Percentiles rank a stretch among this genome's conserved stretches.
Evolutionary conservation across 1,140 invertebrate species (phyloP).

Genomic region (Popillia japonica): DNA sequence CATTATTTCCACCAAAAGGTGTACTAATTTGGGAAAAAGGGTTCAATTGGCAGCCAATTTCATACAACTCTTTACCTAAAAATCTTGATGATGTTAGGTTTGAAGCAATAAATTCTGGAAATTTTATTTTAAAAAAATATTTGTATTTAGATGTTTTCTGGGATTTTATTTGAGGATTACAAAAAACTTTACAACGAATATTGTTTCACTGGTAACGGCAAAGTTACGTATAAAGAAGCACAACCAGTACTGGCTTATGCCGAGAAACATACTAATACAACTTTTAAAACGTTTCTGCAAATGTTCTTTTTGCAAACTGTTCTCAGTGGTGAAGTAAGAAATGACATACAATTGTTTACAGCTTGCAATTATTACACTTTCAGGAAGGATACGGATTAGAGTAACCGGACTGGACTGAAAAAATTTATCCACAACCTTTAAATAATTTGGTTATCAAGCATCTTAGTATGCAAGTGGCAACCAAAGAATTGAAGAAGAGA

Average conservation of each 20-base stretch:
- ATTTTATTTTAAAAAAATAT: neutral
- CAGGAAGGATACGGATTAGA: neutral
- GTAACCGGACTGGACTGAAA: neutral
- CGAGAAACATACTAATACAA: neutral
- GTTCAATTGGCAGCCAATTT: slow-evolving; percentile 60
- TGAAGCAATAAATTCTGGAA: neutral
- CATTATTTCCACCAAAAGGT: slow-evolving; percentile 56
- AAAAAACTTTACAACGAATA: neutral
- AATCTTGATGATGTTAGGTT: neutral
- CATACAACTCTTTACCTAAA: slow-evolving; percentile 42
- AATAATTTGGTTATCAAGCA: neutral
- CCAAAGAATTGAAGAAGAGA: neutral
- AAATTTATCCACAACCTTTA: neutral
- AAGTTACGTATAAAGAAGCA: neutral
- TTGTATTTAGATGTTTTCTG: neutral
- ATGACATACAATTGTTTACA: neutral
- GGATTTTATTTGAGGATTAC: neutral
- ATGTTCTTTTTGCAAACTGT: neutral
- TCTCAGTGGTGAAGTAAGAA: neutral
- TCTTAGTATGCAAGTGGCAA: neutral
- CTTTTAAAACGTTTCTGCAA: neutral
- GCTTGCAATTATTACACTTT: neutral
- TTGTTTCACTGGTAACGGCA: neutral
- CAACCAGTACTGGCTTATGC: neutral
- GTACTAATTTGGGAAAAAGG: slow-evolving; percentile 52